Base-by-base conservation (phyloP, 2,113 vertebrate species). In the Nothobranchius furzeri region DNA sequence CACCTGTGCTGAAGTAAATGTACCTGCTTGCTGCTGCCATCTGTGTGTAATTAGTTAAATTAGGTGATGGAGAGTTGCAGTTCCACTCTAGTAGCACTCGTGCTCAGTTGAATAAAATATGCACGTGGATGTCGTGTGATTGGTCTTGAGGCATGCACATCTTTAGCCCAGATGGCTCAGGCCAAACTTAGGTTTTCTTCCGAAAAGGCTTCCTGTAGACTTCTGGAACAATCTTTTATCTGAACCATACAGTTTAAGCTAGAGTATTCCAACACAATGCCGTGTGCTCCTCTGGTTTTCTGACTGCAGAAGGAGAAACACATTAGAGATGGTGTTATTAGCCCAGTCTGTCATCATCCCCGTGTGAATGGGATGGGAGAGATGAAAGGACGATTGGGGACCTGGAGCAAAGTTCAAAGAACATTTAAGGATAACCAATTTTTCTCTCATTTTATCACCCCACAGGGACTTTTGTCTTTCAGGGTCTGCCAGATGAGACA, bases 371-470 rank as follows among this genome's bases (percentile, higher is more conserved):
- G 68, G 58, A 83, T 42, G 50, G 66, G 51, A 46, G 78, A 90
- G 88, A 91, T 92, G 88, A 93, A 92, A 92, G 90, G 78, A 84
- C 63, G 65, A 72, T 43, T 64, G 65, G 55, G 43, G 17, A 61
- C 78, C 56, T 70, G 79, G 85, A 84, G 82, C 83, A 88, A 90
- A 87, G 88, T 80, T 89, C 82, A 82, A 50, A 64, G 15, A 79
- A 77, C 78, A 89, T 89, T 91, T 83, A 87, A 83, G 85, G 74
- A 84, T 46, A 60, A 50, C 50, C 60, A 65, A 59, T 87, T 90
- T 90, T 75, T 72, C 68, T 58, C 65, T 70, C 73, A 70, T 89
- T 81, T 85, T 42, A 20, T 47, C 25, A 65, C 7, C 65, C 47
- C 9, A 72, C 24, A 73, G 70, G 52, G 61, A 70, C 57, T 76